Base-by-base conservation (phyloP, 2,888 invertebrate genomes). In the Macrosoma leucophasiata region DNA sequence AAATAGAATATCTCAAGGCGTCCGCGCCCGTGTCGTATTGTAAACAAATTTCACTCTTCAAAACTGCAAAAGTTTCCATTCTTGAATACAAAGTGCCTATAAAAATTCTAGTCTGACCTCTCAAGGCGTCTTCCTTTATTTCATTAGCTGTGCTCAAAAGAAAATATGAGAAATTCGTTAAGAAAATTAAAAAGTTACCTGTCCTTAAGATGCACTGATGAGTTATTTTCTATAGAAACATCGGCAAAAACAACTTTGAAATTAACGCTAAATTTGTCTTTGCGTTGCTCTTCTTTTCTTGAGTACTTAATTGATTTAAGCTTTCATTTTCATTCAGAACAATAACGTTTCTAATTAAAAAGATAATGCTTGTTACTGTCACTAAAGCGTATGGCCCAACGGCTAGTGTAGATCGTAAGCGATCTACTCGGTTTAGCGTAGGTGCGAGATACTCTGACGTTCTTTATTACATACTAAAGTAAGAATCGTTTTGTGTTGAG, bases 141-240 rank as follows among this genome's bases (percentile, higher is more conserved):
- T 67, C 61, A 71, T 78, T 76, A 75, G 44, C 41, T 41, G 29
- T 43, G 50, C 63, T 69, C 70, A 73, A 77, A 77, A 66, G 65
- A 62, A 75, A 75, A 75, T 75, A 76, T 74, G 68, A 63, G 70
- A 70, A 75, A 67, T 77, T 64, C 58, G 64, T 70, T 76, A 72
- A 61, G 58, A 45, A 57, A 69, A 74, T 79, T 78, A 76, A 73
- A 69, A 79, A 77, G 72, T 77, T 79, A 76, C 75, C 73, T 77
- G 68, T 60, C 60, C 64, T 62, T 55, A 69, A 58, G 72, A 67
- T 60, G 60, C 61, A 61, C 59, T 75, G 72, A 76, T 64, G 71
- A 77, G 71, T 29, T n/a, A n/a, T n/a, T n/a, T n/a, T n/a, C n/a
- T n/a, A n/a, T n/a, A n/a, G n/a, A n/a, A n/a, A n/a, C n/a, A n/a